Evolutionary conservation across 2,888 invertebrate genomes (phyloP).

Genomic region (Selenia dentaria): DNA sequence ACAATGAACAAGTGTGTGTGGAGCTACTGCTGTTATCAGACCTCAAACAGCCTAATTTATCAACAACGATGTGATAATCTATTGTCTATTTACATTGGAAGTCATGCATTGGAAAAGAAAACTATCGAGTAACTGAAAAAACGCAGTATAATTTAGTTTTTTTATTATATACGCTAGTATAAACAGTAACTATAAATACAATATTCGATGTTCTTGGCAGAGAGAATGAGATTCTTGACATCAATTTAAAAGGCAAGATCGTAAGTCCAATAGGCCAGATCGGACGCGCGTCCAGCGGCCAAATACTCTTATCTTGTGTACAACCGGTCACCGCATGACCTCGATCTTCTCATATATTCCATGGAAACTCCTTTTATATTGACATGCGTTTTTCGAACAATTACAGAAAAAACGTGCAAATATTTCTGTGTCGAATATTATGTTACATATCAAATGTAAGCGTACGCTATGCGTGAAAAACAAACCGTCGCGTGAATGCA

Average conservation of each 20-base stretch:
- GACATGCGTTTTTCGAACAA: constrained; percentile 27
- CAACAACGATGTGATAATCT: too few species aligned
- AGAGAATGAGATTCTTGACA: constrained; percentile 38
- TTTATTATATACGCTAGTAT: constrained; percentile 33
- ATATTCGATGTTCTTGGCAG: constrained; percentile 37
- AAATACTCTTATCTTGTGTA: constrained; percentile 29
- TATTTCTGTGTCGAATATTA: constrained; percentile 35
- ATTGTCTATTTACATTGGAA: constrained; percentile 2
- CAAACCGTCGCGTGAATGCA: constrained; percentile 28
- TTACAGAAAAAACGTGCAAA: constrained; percentile 36
- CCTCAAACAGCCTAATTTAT: too few species aligned
- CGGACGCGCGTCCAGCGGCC: constrained; percentile 25
- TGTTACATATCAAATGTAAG: constrained; percentile 39
- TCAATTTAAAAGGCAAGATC: constrained; percentile 39
- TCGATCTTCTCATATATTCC: constrained; percentile 29
- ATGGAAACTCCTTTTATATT: constrained; percentile 34
- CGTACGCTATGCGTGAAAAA: constrained; percentile 35
- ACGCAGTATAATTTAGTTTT: constrained; percentile 34
- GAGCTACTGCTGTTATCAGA: too few species aligned
- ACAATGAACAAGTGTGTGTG: too few species aligned
- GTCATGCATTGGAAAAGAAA: constrained; percentile 32
- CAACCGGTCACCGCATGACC: constrained; percentile 29
- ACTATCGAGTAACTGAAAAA: constrained; percentile 32
- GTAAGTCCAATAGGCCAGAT: constrained; percentile 33
- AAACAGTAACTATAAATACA: constrained; percentile 34